phyloP scores from a whole-genome alignment of 1,140 invertebrate genomes.

The Bombyx mandarina region DNA sequence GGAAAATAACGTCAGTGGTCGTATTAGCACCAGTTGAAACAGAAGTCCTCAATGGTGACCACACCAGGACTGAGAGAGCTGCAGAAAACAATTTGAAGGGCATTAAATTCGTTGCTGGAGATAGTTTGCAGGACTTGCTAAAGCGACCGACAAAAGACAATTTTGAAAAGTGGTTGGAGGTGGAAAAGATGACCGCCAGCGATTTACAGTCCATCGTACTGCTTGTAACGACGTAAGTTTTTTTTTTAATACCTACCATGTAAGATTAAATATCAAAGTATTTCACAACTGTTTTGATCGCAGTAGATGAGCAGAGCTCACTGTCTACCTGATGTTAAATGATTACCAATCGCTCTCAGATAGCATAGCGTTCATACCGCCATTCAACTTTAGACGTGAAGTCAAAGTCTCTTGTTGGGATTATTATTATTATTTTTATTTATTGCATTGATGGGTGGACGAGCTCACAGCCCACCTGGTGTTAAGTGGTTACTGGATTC shows the following conservation, averaged over 20 bases:
- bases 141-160: slow-evolving; percentile 82
- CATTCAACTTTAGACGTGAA: too few species aligned
- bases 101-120: slow-evolving; percentile 77
- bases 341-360: too few species aligned
- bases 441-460: too few species aligned
- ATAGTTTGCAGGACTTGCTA: slow-evolving; percentile 81
- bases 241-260: neutral
- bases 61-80: slow-evolving; percentile 57
- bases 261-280: too few species aligned
- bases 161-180: slow-evolving; percentile 84
- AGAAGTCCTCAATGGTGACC: slow-evolving; percentile 65
- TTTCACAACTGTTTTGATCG: too few species aligned
- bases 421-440: too few species aligned
- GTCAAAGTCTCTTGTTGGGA: too few species aligned
- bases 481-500: too few species aligned
- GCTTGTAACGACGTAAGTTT: slow-evolving; percentile 81
- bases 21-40: slow-evolving; percentile 85
- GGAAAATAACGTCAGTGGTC: slow-evolving; percentile 84
- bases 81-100: slow-evolving; percentile 68
- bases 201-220: slow-evolving; percentile 84
- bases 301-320: too few species aligned
- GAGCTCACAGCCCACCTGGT: too few species aligned
- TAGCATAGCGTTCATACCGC: too few species aligned
- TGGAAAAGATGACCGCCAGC: slow-evolving; percentile 78
- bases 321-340: too few species aligned